Conservation (phyloP, 1,140 invertebrate species). For the Drosophila burlai region DNA sequence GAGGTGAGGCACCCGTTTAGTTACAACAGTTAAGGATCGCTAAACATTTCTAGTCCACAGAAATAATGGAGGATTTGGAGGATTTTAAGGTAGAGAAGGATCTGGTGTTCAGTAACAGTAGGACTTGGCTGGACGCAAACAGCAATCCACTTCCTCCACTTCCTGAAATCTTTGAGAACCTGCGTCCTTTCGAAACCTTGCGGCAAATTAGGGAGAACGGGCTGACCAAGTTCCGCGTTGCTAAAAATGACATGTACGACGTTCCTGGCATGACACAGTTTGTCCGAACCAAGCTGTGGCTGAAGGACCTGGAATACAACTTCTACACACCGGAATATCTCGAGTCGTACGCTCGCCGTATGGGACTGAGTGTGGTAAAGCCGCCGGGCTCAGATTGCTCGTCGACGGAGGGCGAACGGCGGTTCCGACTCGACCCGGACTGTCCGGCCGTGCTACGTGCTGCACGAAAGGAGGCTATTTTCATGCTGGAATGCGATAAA, state of each 20-base stretch:
- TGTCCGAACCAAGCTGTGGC: not conserved
- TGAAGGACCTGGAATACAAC: not conserved
- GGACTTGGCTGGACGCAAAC: not conserved
- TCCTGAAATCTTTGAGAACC: not conserved
- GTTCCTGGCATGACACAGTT: not conserved
- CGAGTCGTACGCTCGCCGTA: not conserved
- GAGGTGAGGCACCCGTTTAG: not conserved
- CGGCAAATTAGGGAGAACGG: not conserved
- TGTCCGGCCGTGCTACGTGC: not conserved
- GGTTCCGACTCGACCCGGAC: not conserved
- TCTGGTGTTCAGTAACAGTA: not conserved
- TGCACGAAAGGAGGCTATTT: not conserved
- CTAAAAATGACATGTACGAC: not conserved
- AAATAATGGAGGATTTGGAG: not conserved
- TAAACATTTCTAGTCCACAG: not conserved
- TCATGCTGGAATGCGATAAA: not conserved
- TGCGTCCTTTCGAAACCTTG: not conserved
- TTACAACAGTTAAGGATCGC: not conserved
- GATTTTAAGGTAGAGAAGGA: not conserved
- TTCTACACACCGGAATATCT: not conserved
- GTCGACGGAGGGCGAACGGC: not conserved
- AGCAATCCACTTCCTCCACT: not conserved
- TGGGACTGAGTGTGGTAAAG: not conserved
- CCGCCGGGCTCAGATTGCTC: not conserved
- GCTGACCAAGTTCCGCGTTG: not conserved